Evolutionary conservation across 2,888 invertebrate species (phyloP), one percentile per base, ranked within the genome.

Genomic region (Stenodera caucasica): DNA sequence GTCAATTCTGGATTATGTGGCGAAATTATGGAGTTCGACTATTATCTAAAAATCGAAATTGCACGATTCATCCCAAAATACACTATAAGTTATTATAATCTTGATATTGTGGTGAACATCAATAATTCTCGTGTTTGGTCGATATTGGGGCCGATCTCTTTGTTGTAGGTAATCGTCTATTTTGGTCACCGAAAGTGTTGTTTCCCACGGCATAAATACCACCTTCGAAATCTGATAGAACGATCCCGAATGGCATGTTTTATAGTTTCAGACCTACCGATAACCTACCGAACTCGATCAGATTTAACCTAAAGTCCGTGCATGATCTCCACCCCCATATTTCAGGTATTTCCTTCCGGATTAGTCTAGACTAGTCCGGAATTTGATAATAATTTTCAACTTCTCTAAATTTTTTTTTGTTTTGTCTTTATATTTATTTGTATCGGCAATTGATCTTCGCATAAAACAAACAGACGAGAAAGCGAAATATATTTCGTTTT

Each of bases 231-330:
- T 53, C 53, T 53, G 29, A 37, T 53, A 55, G 33, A 52, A 53
- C 51, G 49, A 56, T 55, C 56, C 59, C 37, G 23, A 58, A 52
- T 53, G 54, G 58, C 32, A 56, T 56, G 56, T 60, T 60, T 56
- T 60, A 60, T 60, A 55, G 60, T 60, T 56, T 49, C 56, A 40
- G 56, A 45, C 55, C 60, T 50, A 21, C 33, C 54, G 54, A 58
- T 58, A 58, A 53, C 54, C 58, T 33, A 37, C n/a, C 53, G 37
- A 53, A 51, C 40, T 29, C 30, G 58, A 53, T 58, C 53, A 53
- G 58, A 53, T 53, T 58, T 51, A 50, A 35, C 33, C 18, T 32
- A 30, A 55, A 49, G 15, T 11, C 40, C n/a, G 45, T 33, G 37
- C 18, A 33, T 45, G 12, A 12, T 12, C 12, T 23, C 21, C 12